Evolutionary conservation across 2,888 invertebrate genomes (phyloP).

Genomic region (Spodoptera exigua): DNA sequence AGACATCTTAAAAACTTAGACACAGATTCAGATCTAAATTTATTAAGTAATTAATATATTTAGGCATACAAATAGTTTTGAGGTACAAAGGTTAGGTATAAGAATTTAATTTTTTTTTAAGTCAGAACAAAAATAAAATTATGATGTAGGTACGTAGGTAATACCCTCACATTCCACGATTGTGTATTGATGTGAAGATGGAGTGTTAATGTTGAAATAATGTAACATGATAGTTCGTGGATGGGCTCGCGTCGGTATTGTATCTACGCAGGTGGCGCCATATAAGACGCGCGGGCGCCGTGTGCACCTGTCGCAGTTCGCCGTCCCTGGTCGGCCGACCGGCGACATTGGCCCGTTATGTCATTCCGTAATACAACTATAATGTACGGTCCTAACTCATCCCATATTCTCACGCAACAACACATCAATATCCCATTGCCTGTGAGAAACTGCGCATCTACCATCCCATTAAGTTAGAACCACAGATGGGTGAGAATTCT

Average conservation of each 20-base stretch:
- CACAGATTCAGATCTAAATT: too few species aligned
- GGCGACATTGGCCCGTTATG: conserved; percentile 78
- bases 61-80: too few species aligned
- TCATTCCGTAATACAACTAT: conserved; percentile 80
- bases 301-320: conserved; percentile 69
- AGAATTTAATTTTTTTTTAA: too few species aligned
- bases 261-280: conserved; percentile 56
- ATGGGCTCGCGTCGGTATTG: conserved; percentile 28
- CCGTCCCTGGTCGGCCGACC: conserved; percentile 62
- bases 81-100: too few species aligned
- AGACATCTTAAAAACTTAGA: too few species aligned
- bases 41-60: too few species aligned
- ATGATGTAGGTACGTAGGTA: neutral
- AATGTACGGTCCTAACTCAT: conserved; percentile 69
- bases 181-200: conserved; percentile 4
- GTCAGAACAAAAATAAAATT: too few species aligned
- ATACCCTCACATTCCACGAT: neutral
- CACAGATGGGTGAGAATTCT: conserved; percentile 48
- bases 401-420: conserved; percentile 81
- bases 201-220: conserved; percentile 40
- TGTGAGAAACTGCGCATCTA: conserved; percentile 66
- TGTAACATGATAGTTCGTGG: conserved; percentile 27
- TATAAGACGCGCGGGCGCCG: conserved; percentile 48
- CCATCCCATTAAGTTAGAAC: conserved; percentile 49
- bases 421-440: conserved; percentile 74